Conservation (phyloP, 2,888 invertebrate species). For the Seira ritae region DNA sequence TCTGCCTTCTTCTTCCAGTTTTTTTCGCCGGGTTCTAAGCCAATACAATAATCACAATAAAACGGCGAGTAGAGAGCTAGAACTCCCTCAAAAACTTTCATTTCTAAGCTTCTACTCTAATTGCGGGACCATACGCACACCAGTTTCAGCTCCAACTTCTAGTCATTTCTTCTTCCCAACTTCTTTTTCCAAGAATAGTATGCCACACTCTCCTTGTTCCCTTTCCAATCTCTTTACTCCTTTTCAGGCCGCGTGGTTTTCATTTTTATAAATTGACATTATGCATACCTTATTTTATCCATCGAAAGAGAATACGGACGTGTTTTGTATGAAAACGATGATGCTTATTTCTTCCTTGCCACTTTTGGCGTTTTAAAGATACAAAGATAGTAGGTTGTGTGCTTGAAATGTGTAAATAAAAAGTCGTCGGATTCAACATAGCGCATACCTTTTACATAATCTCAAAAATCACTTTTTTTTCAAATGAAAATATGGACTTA, state of each 20-base stretch:
- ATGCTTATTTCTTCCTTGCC: background rate
- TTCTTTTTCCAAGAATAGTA: background rate
- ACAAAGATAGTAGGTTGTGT: background rate
- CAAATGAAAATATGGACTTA: background rate
- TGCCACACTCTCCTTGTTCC: background rate
- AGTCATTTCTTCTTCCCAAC: background rate
- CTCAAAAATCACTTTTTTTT: background rate
- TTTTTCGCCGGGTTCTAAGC: too few relatives aligned
- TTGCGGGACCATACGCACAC: background rate
- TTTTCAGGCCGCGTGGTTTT: constrained; percentile 29
- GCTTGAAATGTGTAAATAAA: background rate
- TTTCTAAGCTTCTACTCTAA: background rate
- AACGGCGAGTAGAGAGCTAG: background rate
- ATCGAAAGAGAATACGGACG: background rate
- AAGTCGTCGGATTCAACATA: background rate
- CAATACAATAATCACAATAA: too few relatives aligned
- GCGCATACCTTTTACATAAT: too few relatives aligned
- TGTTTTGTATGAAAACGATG: constrained; percentile 7
- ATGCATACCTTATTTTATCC: constrained; percentile 29
- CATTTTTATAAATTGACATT: constrained; percentile 45
- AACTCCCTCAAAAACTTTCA: background rate
- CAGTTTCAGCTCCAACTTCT: background rate
- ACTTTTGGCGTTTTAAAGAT: background rate
- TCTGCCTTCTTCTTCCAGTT: too few relatives aligned
- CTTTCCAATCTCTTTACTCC: background rate